Conservation (phyloP, 2,113 vertebrate genomes). For the Pedetes capensis region DNA sequence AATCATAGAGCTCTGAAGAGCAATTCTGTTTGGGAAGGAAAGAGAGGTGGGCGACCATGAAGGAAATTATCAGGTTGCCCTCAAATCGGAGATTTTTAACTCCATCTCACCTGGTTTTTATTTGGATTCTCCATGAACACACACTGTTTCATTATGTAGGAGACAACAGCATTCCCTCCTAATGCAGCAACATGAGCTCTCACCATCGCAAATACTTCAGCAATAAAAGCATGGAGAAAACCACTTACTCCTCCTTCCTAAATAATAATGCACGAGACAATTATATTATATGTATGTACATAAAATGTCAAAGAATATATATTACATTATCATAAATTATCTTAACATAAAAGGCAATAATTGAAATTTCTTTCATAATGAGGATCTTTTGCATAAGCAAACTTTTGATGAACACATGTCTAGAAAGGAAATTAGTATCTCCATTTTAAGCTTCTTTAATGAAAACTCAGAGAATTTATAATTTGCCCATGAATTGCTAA, state of each 20-base stretch:
- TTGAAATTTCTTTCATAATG: background rate
- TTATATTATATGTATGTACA: background rate
- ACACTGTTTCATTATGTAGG: slow-evolving; percentile 99
- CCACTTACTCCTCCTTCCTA: slow-evolving; percentile 98
- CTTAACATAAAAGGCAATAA: background rate
- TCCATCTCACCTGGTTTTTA: slow-evolving; percentile 94
- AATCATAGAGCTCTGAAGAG: background rate
- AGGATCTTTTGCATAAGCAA: background rate
- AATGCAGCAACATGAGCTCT: slow-evolving; percentile 96
- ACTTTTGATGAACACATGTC: background rate
- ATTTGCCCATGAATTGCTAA: background rate
- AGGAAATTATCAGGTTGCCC: background rate
- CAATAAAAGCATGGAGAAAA: slow-evolving; percentile 96
- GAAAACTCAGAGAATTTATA: background rate
- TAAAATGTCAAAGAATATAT: background rate
- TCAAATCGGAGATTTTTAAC: background rate
- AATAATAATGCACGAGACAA: background rate
- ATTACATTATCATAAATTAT: background rate
- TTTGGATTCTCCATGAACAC: slow-evolving; percentile 99
- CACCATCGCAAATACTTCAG: slow-evolving; percentile 99
- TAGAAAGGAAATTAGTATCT: background rate
- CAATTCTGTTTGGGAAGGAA: background rate
- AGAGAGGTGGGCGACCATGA: too few species aligned
- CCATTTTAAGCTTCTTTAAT: background rate
- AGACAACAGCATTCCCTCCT: slow-evolving; percentile 97